phyloP scores from a whole-genome alignment of 2,888 invertebrate genomes.

The Hofmannophila pseudospretella region DNA sequence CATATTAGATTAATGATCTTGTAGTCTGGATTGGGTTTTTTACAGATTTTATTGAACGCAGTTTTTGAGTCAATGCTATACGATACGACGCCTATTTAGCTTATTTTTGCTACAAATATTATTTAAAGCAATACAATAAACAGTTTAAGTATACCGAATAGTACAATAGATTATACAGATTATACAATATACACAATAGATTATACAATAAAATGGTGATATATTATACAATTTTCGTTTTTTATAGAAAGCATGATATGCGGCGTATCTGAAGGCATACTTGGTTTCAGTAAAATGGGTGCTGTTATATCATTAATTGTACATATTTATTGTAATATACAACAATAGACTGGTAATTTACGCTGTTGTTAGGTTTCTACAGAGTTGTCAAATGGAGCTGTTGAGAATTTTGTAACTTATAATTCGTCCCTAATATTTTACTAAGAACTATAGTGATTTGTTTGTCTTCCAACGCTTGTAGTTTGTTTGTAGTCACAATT shows the following conservation, averaged over 20 bases:
- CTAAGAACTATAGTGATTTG: conserved; percentile 3
- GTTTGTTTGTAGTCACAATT: too few species aligned
- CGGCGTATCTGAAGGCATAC: conserved; percentile 43
- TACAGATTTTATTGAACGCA: conserved; percentile 70
- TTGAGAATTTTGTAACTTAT: conserved; percentile 28
- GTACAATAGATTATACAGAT: conserved; percentile 55
- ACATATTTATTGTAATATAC: conserved; percentile 75
- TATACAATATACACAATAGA: conserved; percentile 29
- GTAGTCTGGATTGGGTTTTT: conserved; percentile 76
- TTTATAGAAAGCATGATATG: conserved; percentile 48
- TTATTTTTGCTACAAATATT: conserved; percentile 72
- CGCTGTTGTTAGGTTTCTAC: conserved; percentile 75
- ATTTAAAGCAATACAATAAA: conserved; percentile 55
- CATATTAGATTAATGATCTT: conserved; percentile 76
- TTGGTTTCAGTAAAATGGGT: conserved; percentile 70
- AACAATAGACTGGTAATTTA: conserved; percentile 76
- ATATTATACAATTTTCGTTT: conserved; percentile 52
- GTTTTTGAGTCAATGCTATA: conserved; percentile 34
- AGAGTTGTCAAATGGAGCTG: conserved; percentile 59
- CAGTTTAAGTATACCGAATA: conserved; percentile 57
- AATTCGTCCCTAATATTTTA: conserved; percentile 1
- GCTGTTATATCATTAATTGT: conserved; percentile 74
- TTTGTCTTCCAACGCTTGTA: conserved; percentile 7
- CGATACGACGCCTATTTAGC: conserved; percentile 55
- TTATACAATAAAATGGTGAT: conserved; percentile 56